Conservation (phyloP, 1,140 invertebrate species). For the Lasioglossum albipes region DNA sequence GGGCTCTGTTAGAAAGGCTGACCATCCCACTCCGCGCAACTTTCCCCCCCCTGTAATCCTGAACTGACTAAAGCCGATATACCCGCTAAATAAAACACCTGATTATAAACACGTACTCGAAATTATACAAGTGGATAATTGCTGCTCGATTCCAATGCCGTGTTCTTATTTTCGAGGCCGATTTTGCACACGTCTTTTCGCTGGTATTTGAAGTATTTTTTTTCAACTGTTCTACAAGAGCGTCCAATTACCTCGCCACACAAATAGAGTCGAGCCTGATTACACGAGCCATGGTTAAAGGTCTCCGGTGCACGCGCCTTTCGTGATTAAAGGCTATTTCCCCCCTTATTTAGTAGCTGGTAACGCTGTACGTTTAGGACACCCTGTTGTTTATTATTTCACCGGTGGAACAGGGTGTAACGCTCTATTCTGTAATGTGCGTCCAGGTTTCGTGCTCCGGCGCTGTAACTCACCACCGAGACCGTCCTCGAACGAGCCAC, state of each 20-base stretch:
- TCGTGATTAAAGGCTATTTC: conserved; percentile 16
- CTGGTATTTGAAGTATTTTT: too few species aligned
- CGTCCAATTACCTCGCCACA: conserved; percentile 5
- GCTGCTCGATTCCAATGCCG: too few species aligned
- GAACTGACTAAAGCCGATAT: too few species aligned
- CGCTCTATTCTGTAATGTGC: background rate
- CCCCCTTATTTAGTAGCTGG: conserved; percentile 4
- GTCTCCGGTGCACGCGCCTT: background rate
- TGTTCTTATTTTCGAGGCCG: too few species aligned
- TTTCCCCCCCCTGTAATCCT: background rate
- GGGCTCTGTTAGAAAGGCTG: background rate
- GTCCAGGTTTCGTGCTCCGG: background rate
- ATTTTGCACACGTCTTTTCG: too few species aligned
- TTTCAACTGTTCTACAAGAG: too few species aligned
- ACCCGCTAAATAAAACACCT: too few species aligned
- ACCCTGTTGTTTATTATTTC: background rate
- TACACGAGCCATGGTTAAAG: conserved; percentile 26
- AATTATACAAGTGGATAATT: too few species aligned
- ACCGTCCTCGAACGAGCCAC: background rate
- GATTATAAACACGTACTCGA: too few species aligned
- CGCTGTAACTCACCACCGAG: background rate
- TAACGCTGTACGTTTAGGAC: background rate
- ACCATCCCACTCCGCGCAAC: background rate
- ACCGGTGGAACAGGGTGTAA: background rate
- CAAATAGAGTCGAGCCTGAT: background rate